Evolutionary conservation across 2,797 vertebrate species (phyloP), one percentile per base, ranked within the genome.

Genomic region (Antennarius maculatus): DNA sequence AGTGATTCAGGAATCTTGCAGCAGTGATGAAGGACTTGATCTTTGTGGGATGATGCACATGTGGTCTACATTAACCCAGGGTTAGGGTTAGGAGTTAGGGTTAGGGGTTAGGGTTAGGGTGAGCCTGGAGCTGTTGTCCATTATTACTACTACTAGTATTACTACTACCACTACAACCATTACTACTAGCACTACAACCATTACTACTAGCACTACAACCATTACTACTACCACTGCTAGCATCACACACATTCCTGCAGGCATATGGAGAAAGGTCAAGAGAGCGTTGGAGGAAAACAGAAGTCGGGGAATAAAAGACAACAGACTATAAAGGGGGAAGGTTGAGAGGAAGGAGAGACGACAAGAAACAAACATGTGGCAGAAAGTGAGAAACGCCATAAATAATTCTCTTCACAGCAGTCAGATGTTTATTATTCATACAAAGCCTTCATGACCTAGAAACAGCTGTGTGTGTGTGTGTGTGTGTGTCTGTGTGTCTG

Each of bases 401-500:
- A 94, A 93, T 93, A 93, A 91, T 92, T 91, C 85, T 51, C 71
- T 90, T 79, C 89, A 78, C 63, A 82, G 68, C 61, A 88, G 73
- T 84, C 88, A 86, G 80, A 76, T 88, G 88, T 91, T 93, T 90
- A 94, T 92, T 92, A 93, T 93, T 92, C 91, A 93, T 93, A 90
- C 84, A 80, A 88, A 78, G 79, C 58, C 89, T 67, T 62, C 54
- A 34, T 93, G 92, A 93, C 93, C 93, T 75, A 93, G 75, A 88
- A 90, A 88, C 72, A 55, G 55, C 77, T 69, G 49, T 4, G 57
- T 47, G 76, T 58, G 60, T 43, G 47, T 8, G 50, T 43, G 46
- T 42, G 47, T 45, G 62, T 52, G 47, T 49, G 23, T 28, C 54
- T 45, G 49, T 31, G 28, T 45, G 59, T 10, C 17, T 23, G 23